Evolutionary conservation across 2,888 invertebrate genomes (phyloP).

Genomic region (Blomia tropicalis): DNA sequence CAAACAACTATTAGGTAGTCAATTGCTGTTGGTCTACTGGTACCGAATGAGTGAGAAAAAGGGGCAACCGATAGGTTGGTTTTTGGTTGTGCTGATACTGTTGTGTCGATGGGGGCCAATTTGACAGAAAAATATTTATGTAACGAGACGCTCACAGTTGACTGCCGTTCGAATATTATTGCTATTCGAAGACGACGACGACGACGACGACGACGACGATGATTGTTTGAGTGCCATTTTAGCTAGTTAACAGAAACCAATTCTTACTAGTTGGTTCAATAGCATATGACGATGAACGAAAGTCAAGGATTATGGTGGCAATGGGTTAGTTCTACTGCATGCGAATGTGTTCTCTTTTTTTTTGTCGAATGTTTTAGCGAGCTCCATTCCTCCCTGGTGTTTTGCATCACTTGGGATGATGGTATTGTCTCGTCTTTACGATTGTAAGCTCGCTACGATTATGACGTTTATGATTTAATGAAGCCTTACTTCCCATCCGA

Average conservation of each 20-base stretch:
- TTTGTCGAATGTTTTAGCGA: no score
- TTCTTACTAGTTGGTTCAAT: background rate
- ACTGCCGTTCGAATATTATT: no score
- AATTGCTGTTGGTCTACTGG: background rate
- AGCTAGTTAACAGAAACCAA: background rate
- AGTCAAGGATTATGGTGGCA: background rate
- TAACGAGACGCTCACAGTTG: background rate
- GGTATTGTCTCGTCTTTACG: constrained; percentile 11
- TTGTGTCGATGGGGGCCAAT: no score
- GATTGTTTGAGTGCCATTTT: background rate
- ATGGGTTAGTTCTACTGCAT: background rate
- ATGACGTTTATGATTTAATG: constrained; percentile 14
- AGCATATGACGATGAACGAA: no score
- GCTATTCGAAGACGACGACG: no score
- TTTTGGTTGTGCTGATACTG: no score
- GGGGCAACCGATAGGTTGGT: no score
- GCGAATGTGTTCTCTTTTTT: no score
- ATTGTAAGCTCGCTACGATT: background rate
- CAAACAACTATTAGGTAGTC: no score
- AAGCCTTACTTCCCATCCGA: background rate
- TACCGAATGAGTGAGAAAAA: no score
- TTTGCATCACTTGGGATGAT: background rate
- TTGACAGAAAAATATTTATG: background rate
- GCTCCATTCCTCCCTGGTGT: no score
- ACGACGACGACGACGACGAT: no score